These are phyloP conservation scores for Nyctalus aviator DNA, from an alignment of 2,797 vertebrate species.

Conservation along the genomic window DNA sequence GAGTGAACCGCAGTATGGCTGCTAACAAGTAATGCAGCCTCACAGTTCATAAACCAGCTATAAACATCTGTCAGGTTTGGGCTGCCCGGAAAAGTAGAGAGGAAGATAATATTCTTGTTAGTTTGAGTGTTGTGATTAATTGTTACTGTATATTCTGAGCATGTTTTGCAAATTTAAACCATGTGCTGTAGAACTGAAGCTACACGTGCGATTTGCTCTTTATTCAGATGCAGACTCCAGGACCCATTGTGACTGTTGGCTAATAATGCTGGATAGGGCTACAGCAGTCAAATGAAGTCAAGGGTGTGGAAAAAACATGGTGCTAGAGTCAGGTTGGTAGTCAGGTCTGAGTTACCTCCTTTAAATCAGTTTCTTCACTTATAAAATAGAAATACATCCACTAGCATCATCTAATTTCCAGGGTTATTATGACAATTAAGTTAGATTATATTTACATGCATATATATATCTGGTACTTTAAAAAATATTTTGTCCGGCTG, in stretches of 20 bases:
- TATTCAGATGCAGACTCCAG: not conserved
- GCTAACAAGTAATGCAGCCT: not conserved
- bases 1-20: not conserved
- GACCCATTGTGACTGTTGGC: not conserved
- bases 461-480: not conserved
- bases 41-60: not conserved
- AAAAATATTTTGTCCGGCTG: not conserved
- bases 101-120: not conserved
- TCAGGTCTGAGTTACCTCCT: not conserved
- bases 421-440: conserved; percentile 3
- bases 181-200: not conserved
- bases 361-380: not conserved
- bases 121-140: not conserved
- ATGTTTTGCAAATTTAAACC: not conserved
- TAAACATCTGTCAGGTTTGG: not conserved
- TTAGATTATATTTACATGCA: not conserved
- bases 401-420: not conserved
- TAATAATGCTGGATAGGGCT: not conserved
- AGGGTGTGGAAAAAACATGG: not conserved
- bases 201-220: not conserved
- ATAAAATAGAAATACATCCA: conserved; percentile 27
- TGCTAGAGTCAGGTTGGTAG: not conserved
- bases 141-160: not conserved
- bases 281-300: not conserved
- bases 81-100: not conserved